Base-by-base conservation (phyloP, 1,140 invertebrate species). In the Macrobrachium rosenbergii region DNA sequence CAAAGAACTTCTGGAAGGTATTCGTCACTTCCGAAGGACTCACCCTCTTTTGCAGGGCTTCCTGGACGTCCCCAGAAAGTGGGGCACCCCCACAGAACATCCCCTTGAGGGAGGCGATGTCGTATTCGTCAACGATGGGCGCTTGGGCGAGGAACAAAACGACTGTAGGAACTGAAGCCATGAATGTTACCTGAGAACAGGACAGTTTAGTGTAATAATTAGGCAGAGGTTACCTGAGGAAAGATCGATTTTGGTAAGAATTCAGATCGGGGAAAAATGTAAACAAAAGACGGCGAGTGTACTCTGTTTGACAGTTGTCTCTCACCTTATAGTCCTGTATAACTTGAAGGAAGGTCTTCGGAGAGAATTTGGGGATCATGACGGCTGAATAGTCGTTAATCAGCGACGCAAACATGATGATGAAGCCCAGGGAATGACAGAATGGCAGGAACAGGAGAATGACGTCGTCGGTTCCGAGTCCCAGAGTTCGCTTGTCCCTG, bases 281-380 rank as follows among this genome's bases (percentile, higher is more conserved):
- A 37, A 37, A 37, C 28, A 37, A 37, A 37, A 37, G 28, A 37
- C 3, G 28, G 28, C 28, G 28, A 37, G 28, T 37, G 28, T 37
- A n/a, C n/a, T n/a, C n/a, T n/a, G n/a, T n/a, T n/a, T n/a, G n/a
- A n/a, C n/a, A n/a, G n/a, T n/a, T n/a, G n/a, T n/a, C n/a, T n/a
- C 69, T 23, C n/a, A 72, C 69, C 23, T 72, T 72, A 28, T 72
- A 43, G 14, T 72, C 69, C 23, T 72, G 69, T 72, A 72, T 28
- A 72, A 72, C 69, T 28, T 23, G 19, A 2, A 72, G 69, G 11
- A 72, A 72, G 8, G 37, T 14, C 23, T 28, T n/a, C 14, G 69
- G 69, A 8, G 37, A 14, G 21, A 72, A 72, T 23, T 43, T 72
- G 23, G 69, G 69, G 19, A 72, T 28, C 69, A 72, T 72, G 10